Conservation (phyloP, 2,888 invertebrate species). For the Hydrotaea diabolus region DNA sequence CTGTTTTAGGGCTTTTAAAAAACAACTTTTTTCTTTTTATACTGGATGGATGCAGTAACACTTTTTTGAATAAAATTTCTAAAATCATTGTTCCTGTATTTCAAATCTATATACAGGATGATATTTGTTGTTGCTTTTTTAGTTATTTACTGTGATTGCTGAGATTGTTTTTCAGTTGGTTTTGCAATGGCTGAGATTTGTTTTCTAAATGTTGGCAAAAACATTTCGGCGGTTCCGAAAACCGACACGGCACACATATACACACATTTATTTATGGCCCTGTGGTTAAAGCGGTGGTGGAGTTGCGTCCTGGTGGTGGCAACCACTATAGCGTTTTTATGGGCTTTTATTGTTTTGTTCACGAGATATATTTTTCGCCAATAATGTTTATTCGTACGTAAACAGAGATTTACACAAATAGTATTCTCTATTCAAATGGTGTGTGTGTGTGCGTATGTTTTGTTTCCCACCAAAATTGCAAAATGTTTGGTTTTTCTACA, state of each 20-base stretch:
- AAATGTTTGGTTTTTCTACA: neutral
- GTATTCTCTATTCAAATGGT: neutral
- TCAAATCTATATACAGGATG: too few relatives aligned
- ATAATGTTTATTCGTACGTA: constrained; percentile 18
- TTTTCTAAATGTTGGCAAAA: neutral
- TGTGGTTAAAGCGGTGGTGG: neutral
- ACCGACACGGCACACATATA: neutral
- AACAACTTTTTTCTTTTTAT: too few relatives aligned
- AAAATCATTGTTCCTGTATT: too few relatives aligned
- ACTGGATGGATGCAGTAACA: too few relatives aligned
- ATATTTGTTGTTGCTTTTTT: neutral
- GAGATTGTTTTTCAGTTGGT: neutral
- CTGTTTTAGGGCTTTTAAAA: neutral
- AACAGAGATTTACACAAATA: constrained; percentile 24
- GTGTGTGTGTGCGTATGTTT: neutral
- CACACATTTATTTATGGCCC: constrained; percentile 10
- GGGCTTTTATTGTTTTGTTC: constrained; percentile 28
- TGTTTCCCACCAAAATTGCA: neutral
- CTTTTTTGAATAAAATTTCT: too few relatives aligned
- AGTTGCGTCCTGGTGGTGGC: constrained; percentile 11
- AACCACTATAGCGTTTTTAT: constrained; percentile 10
- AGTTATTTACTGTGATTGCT: neutral
- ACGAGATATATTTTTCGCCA: constrained; percentile 4
- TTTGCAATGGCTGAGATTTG: neutral
- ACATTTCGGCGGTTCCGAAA: neutral